These are phyloP conservation scores for Sinosuthora webbiana DNA, from an alignment of 2,113 vertebrate genomes.

Conservation along the genomic window DNA sequence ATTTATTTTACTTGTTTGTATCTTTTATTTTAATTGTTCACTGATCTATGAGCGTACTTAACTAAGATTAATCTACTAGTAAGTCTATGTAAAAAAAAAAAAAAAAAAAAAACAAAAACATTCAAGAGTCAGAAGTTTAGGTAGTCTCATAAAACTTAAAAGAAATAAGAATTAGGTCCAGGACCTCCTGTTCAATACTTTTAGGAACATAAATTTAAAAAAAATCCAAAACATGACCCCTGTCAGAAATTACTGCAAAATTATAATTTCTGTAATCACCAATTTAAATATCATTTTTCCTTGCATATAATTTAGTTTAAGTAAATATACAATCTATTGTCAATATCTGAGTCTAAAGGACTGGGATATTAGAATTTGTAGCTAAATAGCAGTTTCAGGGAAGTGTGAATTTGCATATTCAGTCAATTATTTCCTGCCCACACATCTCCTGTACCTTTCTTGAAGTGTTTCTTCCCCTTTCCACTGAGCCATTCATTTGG, in stretches of 20 bases:
- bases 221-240: neutral
- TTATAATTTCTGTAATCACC: neutral
- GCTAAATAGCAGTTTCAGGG: neutral
- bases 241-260: neutral
- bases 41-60: neutral
- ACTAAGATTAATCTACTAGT: neutral
- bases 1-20: neutral
- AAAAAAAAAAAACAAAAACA: too few relatives aligned
- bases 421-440: neutral
- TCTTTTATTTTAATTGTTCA: neutral
- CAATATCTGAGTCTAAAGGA: neutral
- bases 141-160: neutral
- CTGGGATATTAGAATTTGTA: neutral
- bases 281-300: neutral
- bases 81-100: neutral
- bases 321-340: neutral
- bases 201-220: neutral
- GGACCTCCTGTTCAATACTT: accelerated
- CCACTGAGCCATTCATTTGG: neutral
- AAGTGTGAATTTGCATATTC: neutral
- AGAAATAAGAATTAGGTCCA: neutral
- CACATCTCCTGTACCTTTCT: neutral
- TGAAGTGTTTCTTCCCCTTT: neutral
- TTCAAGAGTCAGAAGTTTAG: neutral
- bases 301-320: neutral